These are phyloP conservation scores for Nemotelus pantherinus DNA, from an alignment of 2,888 invertebrate genomes.

Conservation along the genomic window DNA sequence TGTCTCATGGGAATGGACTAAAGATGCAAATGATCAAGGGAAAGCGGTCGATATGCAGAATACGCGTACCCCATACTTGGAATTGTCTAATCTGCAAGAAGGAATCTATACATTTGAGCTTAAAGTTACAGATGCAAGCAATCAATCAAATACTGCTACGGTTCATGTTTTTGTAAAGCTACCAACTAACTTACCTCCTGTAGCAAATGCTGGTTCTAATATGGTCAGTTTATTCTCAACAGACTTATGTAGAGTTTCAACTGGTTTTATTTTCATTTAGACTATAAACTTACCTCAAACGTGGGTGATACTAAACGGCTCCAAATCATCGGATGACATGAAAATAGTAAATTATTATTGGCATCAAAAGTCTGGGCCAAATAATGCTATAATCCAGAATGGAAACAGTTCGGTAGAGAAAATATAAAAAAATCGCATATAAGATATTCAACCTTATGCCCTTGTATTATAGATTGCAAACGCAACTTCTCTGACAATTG, in stretches of 20 bases:
- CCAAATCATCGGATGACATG: constrained; percentile 83
- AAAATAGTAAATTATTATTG: constrained; percentile 84
- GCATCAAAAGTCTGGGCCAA: constrained; percentile 80
- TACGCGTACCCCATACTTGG: constrained; percentile 87
- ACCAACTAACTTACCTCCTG: constrained; percentile 84
- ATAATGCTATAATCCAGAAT: constrained; percentile 68
- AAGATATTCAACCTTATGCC: neutral
- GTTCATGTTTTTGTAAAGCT: constrained; percentile 94
- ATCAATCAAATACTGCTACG: constrained; percentile 86
- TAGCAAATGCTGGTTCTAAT: constrained; percentile 74
- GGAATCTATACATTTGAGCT: constrained; percentile 94
- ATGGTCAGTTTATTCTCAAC: constrained; percentile 56
- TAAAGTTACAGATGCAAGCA: constrained; percentile 91
- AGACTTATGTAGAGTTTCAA: neutral
- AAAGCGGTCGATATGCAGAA: constrained; percentile 97
- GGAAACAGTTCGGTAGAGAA: constrained; percentile 68
- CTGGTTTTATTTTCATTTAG: constrained; percentile 60
- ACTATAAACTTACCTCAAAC: constrained; percentile 87
- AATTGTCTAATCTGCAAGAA: constrained; percentile 88
- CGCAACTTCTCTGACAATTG: constrained; percentile 83
- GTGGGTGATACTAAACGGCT: constrained; percentile 82
- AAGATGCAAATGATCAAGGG: constrained; percentile 84
- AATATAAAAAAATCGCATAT: neutral
- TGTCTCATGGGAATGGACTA: constrained; percentile 95
- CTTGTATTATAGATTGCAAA: constrained; percentile 69